Evolutionary conservation across 1,140 invertebrate species (phyloP), one percentile per base, ranked within the genome.

Genomic region (Trichonephila inaurata): DNA sequence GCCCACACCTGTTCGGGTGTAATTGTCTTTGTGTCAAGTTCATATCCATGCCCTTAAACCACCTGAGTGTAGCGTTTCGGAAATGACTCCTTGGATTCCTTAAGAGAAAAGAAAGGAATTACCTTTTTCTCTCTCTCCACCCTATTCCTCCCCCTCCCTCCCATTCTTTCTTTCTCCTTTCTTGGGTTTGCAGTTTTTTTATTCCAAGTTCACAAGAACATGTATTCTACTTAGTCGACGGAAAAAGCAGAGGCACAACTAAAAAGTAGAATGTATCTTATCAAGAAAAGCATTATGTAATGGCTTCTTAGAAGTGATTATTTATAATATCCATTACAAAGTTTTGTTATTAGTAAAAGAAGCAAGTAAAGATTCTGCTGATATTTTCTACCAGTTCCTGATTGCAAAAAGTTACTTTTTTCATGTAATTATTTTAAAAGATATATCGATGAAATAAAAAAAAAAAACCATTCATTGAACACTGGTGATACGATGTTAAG

Each of bases 11-110:
- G 81, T 92, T 92, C 60, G 58, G 62, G 61, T 61, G 90, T 92
- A 92, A 92, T 92, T 92, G 90, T 85, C 90, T 85, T 92, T 92
- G 90, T 92, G 90, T 92, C 90, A 92, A 92, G 90, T 92, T 92
- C 90, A 85, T 60, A 82, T 51, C 81, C 60, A 62, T 91, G 89
- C 89, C 89, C 90, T 85, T 83, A 92, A 51, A 69, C 82, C 77
- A 92, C 60, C 82, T 85, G 81, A 92, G 61, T 61, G 90, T 61
- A 81, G 21, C 90, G 51, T 33, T 51, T 85, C 83, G 72, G 24
- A 60, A 81, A 60, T 58, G 89, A 69, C 60, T 62, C 83, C 51
- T 81, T 19, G 51, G 89, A 85, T 85, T 85, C n/a, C 33, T 66
- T 66, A 89, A 87, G 85, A 61, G 61, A 89, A 89, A 44, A 66